Base-by-base conservation (phyloP, 2,797 vertebrate genomes). In the Simalia tracyae region DNA sequence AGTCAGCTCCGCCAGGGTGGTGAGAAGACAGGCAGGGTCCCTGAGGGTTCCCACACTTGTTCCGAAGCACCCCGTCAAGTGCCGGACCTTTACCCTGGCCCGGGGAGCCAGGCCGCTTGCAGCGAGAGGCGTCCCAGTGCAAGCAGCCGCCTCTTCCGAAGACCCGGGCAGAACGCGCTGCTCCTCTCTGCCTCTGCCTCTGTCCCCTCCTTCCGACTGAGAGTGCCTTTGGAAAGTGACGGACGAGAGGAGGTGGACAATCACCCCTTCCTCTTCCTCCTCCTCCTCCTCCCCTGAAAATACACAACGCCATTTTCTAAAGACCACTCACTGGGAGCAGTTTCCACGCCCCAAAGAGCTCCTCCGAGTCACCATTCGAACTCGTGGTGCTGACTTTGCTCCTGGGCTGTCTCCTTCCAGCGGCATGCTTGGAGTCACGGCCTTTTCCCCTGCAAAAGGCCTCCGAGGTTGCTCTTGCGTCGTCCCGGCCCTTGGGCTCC, bases 361-460 rank as follows among this genome's bases (percentile, higher is more conserved):
- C 17, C 90, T 88, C 85, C 91, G 88, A 85, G 92, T 92, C 17
- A 93, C 92, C 36, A 89, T 92, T 86, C 93, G 89, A 91, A 56
- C 89, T 88, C 89, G 93, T 94, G 95, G 95, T 95, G 93, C 96
- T 95, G 94, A 94, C 91, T 87, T 93, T 95, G 91, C 9, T 95
- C 95, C 85, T 95, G 93, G 59, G 93, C 91, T 92, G 46, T 95
- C 87, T 91, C 93, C 91, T 88, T 92, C 92, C 92, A 1, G 87
- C 86, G 89, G 94, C 93, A 84, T 36, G 36, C 93, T 89, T 68
- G 81, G 36, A 7, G n/a, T 90, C 87, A 9, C 31, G 42, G 60
- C 14, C 22, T 89, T 81, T 76, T 2, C 5, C 50, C 86, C 93
- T 61, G 89, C 3, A 3, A 92, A 89, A 68, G 92, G 94, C 93